These are phyloP conservation scores for Elanus axillaris DNA, from an alignment of 2,113 vertebrate genomes.

Conservation along the genomic window DNA sequence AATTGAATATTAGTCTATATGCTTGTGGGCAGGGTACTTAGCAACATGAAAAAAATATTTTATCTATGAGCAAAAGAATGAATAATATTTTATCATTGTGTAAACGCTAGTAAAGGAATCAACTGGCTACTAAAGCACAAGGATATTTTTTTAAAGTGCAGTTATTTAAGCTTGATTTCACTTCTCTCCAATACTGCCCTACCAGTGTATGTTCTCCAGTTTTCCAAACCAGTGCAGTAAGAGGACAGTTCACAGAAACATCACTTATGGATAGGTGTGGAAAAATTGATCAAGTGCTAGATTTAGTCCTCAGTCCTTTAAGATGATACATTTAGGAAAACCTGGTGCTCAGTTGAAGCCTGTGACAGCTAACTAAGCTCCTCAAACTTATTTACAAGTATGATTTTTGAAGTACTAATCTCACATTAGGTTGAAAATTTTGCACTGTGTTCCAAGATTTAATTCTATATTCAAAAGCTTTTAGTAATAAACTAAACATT, in stretches of 20 bases:
- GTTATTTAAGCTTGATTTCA: background rate
- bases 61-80: background rate
- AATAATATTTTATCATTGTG: background rate
- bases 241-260: background rate
- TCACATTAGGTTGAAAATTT: background rate
- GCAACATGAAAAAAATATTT: background rate
- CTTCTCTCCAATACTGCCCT: background rate
- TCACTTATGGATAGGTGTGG: accelerated
- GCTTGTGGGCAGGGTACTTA: background rate
- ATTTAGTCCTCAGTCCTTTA: background rate
- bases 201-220: background rate
- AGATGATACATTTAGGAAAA: background rate
- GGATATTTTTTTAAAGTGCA: background rate
- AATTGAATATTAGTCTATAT: background rate
- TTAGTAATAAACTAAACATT: slow-evolving; percentile 37
- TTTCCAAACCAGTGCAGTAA: background rate
- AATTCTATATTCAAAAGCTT: background rate
- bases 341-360: background rate
- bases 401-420: background rate
- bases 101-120: background rate
- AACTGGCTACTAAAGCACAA: background rate
- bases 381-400: background rate
- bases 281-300: background rate
- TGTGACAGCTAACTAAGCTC: background rate
- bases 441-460: background rate